phyloP scores from a whole-genome alignment of 2,797 vertebrate species.

The Bradypus variegatus region DNA sequence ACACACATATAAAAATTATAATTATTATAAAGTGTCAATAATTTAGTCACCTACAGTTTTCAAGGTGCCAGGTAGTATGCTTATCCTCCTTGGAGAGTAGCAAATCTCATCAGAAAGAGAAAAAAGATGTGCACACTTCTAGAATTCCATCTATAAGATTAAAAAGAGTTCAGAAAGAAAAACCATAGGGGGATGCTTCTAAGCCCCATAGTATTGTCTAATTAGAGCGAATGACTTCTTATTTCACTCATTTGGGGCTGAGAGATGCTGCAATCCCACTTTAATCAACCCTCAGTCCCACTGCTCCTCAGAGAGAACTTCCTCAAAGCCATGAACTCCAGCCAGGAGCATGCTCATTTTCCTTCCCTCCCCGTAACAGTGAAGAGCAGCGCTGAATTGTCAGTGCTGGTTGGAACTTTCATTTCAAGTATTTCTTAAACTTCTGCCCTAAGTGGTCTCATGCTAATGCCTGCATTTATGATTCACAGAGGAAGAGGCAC shows the following conservation, averaged over 20 bases:
- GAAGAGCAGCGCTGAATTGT: conserved; percentile 1
- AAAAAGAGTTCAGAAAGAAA: background rate
- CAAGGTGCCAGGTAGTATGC: background rate
- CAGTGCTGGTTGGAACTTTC: conserved; percentile 18
- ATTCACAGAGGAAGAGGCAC: background rate
- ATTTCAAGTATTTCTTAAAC: conserved; percentile 44
- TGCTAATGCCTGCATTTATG: background rate
- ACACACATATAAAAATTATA: rapidly evolving
- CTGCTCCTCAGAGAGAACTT: conserved; percentile 54
- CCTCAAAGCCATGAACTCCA: conserved; percentile 62
- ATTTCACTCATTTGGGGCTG: conserved; percentile 56
- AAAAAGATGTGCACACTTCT: background rate
- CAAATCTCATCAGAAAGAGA: background rate
- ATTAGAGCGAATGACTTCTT: conserved; percentile 67
- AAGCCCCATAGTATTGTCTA: conserved; percentile 49
- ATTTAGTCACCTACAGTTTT: conserved; percentile 37
- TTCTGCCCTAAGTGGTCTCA: conserved; percentile 14
- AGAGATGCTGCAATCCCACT: conserved; percentile 68
- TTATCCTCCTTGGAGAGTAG: background rate
- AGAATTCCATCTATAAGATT: conserved; percentile 6
- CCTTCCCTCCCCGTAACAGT: conserved; percentile 17
- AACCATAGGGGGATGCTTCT: background rate
- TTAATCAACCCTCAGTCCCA: conserved; percentile 70
- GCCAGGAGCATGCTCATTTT: conserved; percentile 29
- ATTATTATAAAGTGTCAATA: background rate